Percentiles rank a stretch among this genome's conserved stretches.
Evolutionary conservation across 1,140 invertebrate genomes (phyloP).

Genomic region (Scaptodrosophila lebanonensis): DNA sequence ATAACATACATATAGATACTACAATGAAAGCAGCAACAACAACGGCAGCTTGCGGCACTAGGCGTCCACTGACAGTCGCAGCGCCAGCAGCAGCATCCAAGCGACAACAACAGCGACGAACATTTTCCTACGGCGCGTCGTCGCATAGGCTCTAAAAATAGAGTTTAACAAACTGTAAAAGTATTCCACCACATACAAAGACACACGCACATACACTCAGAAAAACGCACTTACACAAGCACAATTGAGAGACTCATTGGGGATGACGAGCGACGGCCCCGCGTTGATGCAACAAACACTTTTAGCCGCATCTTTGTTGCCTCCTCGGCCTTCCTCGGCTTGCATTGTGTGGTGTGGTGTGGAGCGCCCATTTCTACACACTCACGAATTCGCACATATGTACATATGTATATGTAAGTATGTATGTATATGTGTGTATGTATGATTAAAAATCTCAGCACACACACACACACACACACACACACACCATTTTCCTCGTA

Average conservation of each 20-base stretch:
- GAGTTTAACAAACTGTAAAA: conserved; percentile 74
- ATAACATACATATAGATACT: neutral
- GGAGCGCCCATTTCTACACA: no score
- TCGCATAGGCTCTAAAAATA: conserved; percentile 63
- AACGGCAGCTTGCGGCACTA: no score
- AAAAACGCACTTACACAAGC: conserved; percentile 15
- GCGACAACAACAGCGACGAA: conserved; percentile 12
- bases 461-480: no score
- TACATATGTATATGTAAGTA: conserved; percentile 11
- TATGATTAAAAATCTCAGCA: conserved; percentile 43
- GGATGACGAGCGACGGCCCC: conserved; percentile 23
- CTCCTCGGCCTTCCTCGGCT: no score
- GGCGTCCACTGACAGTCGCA: no score
- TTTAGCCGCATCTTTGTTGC: no score
- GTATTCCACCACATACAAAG: conserved; percentile 72
- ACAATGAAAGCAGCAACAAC: no score
- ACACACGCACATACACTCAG: conserved; percentile 24
- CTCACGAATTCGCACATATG: conserved; percentile 11
- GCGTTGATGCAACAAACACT: conserved; percentile 39
- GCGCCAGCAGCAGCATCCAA: conserved; percentile 20
- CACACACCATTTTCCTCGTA: conserved; percentile 42
- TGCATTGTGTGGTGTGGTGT: no score
- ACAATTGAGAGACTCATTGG: conserved; percentile 24
- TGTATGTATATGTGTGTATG: conserved; percentile 39
- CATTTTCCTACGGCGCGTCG: conserved; percentile 48